phyloP scores from a whole-genome alignment of 2,113 vertebrate species.

The Globicephala melas region DNA sequence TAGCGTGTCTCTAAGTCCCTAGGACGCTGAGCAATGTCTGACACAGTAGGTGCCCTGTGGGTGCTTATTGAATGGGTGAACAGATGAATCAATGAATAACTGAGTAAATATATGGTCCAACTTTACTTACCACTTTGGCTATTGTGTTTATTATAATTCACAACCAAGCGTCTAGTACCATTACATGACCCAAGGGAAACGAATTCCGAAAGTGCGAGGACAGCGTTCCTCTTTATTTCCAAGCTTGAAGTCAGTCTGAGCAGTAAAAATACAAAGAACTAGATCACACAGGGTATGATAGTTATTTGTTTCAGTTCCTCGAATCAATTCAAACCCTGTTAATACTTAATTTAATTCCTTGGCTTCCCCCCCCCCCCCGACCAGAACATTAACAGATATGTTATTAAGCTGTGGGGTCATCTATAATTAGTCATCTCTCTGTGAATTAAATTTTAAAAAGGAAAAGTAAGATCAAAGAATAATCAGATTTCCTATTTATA shows the following conservation, averaged over 20 bases:
- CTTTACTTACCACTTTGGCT: neutral
- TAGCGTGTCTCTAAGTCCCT: neutral
- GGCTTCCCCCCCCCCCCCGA: neutral
- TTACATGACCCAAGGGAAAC: neutral
- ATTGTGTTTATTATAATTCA: neutral
- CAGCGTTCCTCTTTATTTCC: neutral
- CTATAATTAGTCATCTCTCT: slow-evolving; percentile 70
- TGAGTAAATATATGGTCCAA: neutral
- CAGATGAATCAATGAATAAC: neutral
- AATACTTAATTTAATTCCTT: slow-evolving; percentile 73
- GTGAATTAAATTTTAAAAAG: slow-evolving; percentile 80
- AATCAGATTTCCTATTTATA: slow-evolving; percentile 77
- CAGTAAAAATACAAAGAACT: slow-evolving; percentile 38
- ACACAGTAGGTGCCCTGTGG: neutral
- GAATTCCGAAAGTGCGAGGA: neutral
- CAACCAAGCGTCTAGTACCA: neutral
- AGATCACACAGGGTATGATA: slow-evolving; percentile 35
- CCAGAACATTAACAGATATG: slow-evolving; percentile 70
- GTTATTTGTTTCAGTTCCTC: slow-evolving; percentile 64
- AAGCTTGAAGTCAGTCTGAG: slow-evolving; percentile 28
- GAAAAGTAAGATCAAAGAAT: slow-evolving; percentile 78
- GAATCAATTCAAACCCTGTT: slow-evolving; percentile 77
- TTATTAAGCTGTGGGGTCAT: slow-evolving; percentile 72
- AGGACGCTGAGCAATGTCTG: neutral
- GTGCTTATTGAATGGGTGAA: neutral